phyloP scores from a whole-genome alignment of 2,888 invertebrate genomes.

The Dromius quadrimaculatus region DNA sequence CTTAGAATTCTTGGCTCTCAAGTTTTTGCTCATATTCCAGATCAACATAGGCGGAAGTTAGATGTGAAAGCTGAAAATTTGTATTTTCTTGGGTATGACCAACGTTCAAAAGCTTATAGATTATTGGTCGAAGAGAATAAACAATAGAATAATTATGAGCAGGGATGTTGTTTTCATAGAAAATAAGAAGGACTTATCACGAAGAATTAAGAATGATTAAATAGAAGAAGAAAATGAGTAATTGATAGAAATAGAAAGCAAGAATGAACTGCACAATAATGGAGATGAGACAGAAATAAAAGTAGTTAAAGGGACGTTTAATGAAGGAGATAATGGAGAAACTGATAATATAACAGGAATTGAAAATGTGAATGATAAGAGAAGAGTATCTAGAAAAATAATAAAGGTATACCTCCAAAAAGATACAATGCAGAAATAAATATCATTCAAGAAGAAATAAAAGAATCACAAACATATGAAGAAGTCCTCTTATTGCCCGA shows the following conservation, averaged over 20 bases:
- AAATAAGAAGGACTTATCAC: no score
- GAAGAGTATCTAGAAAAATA: background rate
- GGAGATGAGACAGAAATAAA: background rate
- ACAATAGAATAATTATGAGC: background rate
- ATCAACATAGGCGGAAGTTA: constrained; percentile 53
- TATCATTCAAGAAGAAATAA: background rate
- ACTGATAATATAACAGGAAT: background rate
- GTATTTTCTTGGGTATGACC: constrained; percentile 55
- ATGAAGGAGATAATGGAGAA: background rate
- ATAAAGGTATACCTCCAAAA: background rate
- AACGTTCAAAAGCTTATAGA: constrained; percentile 53
- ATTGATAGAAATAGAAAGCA: background rate
- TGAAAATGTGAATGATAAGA: background rate
- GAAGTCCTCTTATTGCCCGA: background rate
- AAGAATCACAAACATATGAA: background rate
- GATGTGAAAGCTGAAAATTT: constrained; percentile 53
- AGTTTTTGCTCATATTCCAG: constrained; percentile 51
- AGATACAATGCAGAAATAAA: background rate
- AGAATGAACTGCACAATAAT: no score
- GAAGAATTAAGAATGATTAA: background rate
- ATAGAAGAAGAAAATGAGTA: background rate
- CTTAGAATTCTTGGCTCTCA: background rate
- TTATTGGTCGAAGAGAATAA: background rate
- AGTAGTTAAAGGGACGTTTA: background rate
- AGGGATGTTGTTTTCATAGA: background rate